Conservation (phyloP, 2,797 vertebrate species). For the Coendou prehensilis region DNA sequence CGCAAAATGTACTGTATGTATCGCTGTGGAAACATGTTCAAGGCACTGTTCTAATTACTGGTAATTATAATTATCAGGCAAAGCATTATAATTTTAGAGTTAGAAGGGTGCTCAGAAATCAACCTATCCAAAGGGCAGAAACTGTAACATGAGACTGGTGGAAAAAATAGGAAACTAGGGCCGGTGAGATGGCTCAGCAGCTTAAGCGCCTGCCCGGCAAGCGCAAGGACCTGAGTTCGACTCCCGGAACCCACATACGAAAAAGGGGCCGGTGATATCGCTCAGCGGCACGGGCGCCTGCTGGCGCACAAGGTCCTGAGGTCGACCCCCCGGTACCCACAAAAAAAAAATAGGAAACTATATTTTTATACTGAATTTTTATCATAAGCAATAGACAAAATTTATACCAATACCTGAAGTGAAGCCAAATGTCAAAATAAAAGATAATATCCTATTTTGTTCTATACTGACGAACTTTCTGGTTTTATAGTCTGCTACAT, state of each 20-base stretch:
- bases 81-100: slow-evolving; percentile 44
- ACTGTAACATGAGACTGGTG: slow-evolving; percentile 18
- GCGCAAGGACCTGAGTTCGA: too few relatives aligned
- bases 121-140: slow-evolving; percentile 10
- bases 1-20: not conserved
- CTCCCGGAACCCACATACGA: too few relatives aligned
- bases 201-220: too few relatives aligned
- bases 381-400: slow-evolving; percentile 7
- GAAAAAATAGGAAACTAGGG: slow-evolving; percentile 16
- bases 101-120: slow-evolving; percentile 46
- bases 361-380: slow-evolving; percentile 66
- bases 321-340: too few relatives aligned
- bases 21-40: slow-evolving; percentile 34
- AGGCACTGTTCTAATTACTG: slow-evolving; percentile 54
- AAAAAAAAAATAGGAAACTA: slow-evolving; percentile 12
- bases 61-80: slow-evolving; percentile 35
- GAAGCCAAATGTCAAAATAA: slow-evolving; percentile 30
- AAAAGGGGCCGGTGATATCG: too few relatives aligned
- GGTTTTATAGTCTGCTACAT: slow-evolving; percentile 8
- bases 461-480: not conserved
- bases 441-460: slow-evolving; percentile 6
- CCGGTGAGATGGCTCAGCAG: too few relatives aligned
- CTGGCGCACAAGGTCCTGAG: too few relatives aligned
- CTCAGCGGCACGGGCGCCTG: too few relatives aligned
- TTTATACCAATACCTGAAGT: slow-evolving; percentile 19